phyloP scores from a whole-genome alignment of 1,140 invertebrate species.

The Drosophila micromelanica region DNA sequence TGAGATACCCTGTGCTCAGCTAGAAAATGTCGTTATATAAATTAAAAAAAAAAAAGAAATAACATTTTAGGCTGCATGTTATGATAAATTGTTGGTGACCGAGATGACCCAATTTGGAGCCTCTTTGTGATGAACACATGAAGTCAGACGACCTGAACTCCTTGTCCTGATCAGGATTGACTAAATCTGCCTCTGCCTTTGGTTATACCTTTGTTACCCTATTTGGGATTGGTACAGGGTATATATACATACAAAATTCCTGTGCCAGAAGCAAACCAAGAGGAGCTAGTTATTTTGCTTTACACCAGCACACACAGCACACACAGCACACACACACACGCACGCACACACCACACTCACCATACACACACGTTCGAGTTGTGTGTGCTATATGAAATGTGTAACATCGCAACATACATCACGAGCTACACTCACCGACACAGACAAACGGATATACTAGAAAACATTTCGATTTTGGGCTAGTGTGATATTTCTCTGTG shows the following conservation, averaged over 20 bases:
- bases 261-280: slow-evolving; percentile 40
- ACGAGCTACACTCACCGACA: slow-evolving; percentile 57
- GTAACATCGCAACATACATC: slow-evolving; percentile 61
- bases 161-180: no score
- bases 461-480: slow-evolving; percentile 47
- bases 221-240: not conserved
- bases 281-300: slow-evolving; percentile 41
- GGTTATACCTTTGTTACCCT: not conserved
- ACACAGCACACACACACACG: slow-evolving; percentile 5
- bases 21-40: no score
- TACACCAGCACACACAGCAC: slow-evolving; percentile 2
- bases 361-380: slow-evolving; percentile 30
- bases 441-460: slow-evolving; percentile 47
- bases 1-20: not conserved
- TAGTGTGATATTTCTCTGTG: slow-evolving; percentile 20
- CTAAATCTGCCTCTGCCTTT: not conserved
- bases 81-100: no score
- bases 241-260: slow-evolving; percentile 42
- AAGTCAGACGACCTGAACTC: no score
- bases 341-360: slow-evolving; percentile 26
- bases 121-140: no score
- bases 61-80: no score
- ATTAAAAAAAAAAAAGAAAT: no score
- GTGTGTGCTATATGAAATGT: slow-evolving; percentile 76
- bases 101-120: no score